Conservation (phyloP, 2,113 vertebrate species). For the Tetraodon nigroviridis region DNA sequence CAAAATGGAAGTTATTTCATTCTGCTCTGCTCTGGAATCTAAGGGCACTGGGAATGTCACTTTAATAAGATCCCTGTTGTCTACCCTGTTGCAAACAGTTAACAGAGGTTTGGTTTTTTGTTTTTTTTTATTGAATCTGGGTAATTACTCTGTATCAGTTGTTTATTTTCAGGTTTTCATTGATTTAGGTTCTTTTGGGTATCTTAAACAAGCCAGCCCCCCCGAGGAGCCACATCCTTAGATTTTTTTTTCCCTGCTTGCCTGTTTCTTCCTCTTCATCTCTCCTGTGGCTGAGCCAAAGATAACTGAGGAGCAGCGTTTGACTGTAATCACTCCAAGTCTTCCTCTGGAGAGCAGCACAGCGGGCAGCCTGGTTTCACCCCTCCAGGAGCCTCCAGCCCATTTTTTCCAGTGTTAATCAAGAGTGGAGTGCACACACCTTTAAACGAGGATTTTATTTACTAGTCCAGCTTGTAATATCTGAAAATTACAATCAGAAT, state of each 20-base stretch:
- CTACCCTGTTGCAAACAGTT: slow-evolving; percentile 24
- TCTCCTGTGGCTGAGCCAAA: slow-evolving; percentile 66
- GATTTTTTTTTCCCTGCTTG: slow-evolving; percentile 44
- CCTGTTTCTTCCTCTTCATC: slow-evolving; percentile 41
- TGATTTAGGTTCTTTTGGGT: slow-evolving; percentile 29
- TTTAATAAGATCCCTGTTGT: slow-evolving; percentile 45
- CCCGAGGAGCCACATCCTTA: slow-evolving; percentile 57
- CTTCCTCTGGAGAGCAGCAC: slow-evolving; percentile 63
- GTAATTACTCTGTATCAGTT: too few relatives aligned
- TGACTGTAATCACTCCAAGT: slow-evolving; percentile 68
- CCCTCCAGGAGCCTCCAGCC: slow-evolving; percentile 51
- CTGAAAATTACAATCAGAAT: too few relatives aligned
- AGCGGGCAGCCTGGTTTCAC: slow-evolving; percentile 54
- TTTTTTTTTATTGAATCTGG: too few relatives aligned
- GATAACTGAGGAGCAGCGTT: slow-evolving; percentile 65
- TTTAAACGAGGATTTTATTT: not conserved
- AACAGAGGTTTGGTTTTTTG: slow-evolving; percentile 17
- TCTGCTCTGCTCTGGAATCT: slow-evolving; percentile 56
- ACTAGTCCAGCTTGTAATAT: not conserved
- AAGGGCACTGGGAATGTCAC: slow-evolving; percentile 54
- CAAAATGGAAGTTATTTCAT: slow-evolving; percentile 67
- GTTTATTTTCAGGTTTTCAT: too few relatives aligned
- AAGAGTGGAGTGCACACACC: not conserved
- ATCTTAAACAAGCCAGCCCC: slow-evolving; percentile 50
- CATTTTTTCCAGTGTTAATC: slow-evolving; percentile 39